phyloP scores from a whole-genome alignment of 2,113 vertebrate species.

The Chaenogobius annularis region DNA sequence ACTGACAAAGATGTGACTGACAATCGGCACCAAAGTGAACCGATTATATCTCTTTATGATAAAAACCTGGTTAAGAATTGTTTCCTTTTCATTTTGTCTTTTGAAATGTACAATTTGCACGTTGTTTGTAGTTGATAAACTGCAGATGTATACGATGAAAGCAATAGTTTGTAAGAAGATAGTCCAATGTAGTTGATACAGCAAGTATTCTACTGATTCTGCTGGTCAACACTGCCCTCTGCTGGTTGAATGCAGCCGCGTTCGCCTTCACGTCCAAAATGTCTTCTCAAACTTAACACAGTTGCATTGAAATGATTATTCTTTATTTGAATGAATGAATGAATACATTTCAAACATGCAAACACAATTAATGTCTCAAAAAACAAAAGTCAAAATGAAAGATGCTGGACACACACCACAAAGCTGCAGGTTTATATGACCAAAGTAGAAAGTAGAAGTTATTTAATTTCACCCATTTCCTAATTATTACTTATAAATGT shows the following conservation, averaged over 20 bases:
- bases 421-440: too few species aligned
- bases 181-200: not conserved
- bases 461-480: too few species aligned
- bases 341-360: too few species aligned
- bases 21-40: not conserved
- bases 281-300: too few species aligned
- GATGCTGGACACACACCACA: too few species aligned
- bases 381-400: too few species aligned
- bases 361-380: too few species aligned
- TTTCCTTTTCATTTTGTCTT: not conserved
- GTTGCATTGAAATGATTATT: too few species aligned
- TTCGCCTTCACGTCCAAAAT: too few species aligned
- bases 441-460: too few species aligned
- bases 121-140: not conserved
- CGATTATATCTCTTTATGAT: not conserved
- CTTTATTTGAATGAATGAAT: too few species aligned
- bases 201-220: not conserved
- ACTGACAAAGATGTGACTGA: not conserved
- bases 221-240: conserved; percentile 3
- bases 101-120: not conserved
- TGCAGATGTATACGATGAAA: not conserved
- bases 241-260: not conserved
- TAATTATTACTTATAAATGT: too few species aligned
- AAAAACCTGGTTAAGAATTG: not conserved
- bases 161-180: not conserved